Base-by-base conservation (phyloP, 2,888 invertebrate genomes). In the Zhuqinia jingwanae region DNA sequence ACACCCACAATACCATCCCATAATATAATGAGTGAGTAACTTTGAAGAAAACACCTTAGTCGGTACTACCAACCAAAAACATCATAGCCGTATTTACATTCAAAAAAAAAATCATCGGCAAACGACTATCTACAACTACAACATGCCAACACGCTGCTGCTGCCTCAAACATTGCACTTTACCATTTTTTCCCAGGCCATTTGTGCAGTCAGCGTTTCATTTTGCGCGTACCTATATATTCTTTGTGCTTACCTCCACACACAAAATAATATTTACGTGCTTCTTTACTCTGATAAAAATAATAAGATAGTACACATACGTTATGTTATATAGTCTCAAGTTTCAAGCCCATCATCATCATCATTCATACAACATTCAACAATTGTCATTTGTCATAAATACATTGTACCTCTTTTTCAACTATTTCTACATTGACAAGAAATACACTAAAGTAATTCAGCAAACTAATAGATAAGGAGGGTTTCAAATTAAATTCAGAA, bases 1-100 rank as follows among this genome's bases (percentile, higher is more conserved):
- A 58, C 30, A 80, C 75, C 42, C 80, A 78, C 20, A 60, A 79
- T 79, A 85, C 79, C 79, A 79, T 73, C 70, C 73, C 42, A 70
- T 70, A 20, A 36, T 10, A 17, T 3, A 65, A 42, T 36, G 36
- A 65, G 25, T 60, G 27, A 65, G 65, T 65, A 15, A 10, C 60
- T 65, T 65, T 65, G 11, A 30, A 65, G 65, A 36, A 65, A 65
- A 65, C 65, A 65, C 36, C 36, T 36, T n/a, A n/a, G n/a, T n/a
- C n/a, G n/a, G n/a, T 17, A 17, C 42, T 30, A 36, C 17, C 65
- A n/a, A 20, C 56, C 56, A 56, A 10, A n/a, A n/a, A n/a, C n/a
- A n/a, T n/a, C n/a, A n/a, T n/a, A 36, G 36, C 8, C 56, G 11
- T 60, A 15, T 27, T 11, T 58, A 27, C 27, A 11, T 27, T 27